Base-by-base conservation (phyloP, 2,113 vertebrate genomes). In the Neogale vison region DNA sequence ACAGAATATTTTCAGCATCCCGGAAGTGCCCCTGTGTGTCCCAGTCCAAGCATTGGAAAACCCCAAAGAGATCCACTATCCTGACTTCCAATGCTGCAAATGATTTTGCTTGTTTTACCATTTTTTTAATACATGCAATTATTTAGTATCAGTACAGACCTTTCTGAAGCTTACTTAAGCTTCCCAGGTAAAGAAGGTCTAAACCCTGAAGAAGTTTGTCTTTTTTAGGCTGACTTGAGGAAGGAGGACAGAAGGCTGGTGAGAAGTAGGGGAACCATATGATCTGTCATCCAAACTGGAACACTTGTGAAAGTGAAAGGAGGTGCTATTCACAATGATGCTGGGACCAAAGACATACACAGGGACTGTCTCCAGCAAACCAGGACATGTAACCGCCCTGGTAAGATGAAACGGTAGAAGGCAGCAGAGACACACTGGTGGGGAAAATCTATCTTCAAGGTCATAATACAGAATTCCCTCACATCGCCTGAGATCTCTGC, bases 231-330 rank as follows among this genome's bases (percentile, higher is more conserved):
- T 74, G 31, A 76, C 47, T 63, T 79, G n/a, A 93, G 57, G 34
- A 96, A 91, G 90, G 80, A 89, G 52, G 47, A 11, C 8, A 86
- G n/a, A 26, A 92, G n/a, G 57, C 93, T 15, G 5, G 17, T 20
- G 17, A 87, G 31, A 85, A 69, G 84, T 29, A 90, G 15, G 71
- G 26, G 34, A 87, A 80, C 7, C 57, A 21, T 36, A 21, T 67
- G 23, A 76, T 87, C 76, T 92, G 69, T 90, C 76, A 57, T 81
- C 72, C 79, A 95, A 96, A 95, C 42, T 29, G 57, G 88, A 45
- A 89, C 74, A 59, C 36, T 47, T 87, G 34, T 92, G 83, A 82
- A 47, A 84, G 45, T 4, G 6, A 87, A 90, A 90, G 69, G 26
- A 71, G 20, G 57, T n/a, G 6, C 74, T 95, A 31, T 69, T 88